Evolutionary conservation across 2,888 invertebrate species (phyloP).

Genomic region (Colletes collaris): DNA sequence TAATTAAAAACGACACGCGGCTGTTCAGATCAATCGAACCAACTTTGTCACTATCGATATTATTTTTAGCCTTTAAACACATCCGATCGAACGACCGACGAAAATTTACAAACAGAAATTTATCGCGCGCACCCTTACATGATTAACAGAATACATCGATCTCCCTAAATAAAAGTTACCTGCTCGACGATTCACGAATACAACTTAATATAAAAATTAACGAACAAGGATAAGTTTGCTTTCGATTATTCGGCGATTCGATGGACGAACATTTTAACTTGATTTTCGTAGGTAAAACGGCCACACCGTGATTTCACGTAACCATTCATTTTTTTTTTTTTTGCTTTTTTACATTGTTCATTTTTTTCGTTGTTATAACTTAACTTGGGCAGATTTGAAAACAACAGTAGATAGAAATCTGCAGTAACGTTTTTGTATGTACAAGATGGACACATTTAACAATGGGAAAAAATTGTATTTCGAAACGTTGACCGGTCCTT

Average conservation of each 20-base stretch:
- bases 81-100: background rate
- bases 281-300: slow-evolving; percentile 10
- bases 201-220: background rate
- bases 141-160: background rate
- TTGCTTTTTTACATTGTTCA: background rate
- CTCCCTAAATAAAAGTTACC: too few species aligned
- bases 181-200: background rate
- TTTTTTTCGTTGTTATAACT: slow-evolving; percentile 2
- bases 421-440: slow-evolving; percentile 36
- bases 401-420: slow-evolving; percentile 25
- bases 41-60: background rate
- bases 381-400: slow-evolving; percentile 20
- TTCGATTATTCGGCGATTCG: background rate
- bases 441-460: slow-evolving; percentile 39
- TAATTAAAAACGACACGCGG: slow-evolving; percentile 1
- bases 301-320: background rate
- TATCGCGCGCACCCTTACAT: background rate
- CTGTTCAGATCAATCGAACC: background rate
- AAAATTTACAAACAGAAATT: background rate
- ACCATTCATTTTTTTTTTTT: background rate
- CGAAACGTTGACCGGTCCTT: slow-evolving; percentile 18
- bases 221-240: background rate
- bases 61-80: background rate
- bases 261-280: slow-evolving; percentile 15
- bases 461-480: slow-evolving; percentile 22